Evolutionary conservation across 2,113 vertebrate species (phyloP).

Genomic region (Lepidothrix coronata): DNA sequence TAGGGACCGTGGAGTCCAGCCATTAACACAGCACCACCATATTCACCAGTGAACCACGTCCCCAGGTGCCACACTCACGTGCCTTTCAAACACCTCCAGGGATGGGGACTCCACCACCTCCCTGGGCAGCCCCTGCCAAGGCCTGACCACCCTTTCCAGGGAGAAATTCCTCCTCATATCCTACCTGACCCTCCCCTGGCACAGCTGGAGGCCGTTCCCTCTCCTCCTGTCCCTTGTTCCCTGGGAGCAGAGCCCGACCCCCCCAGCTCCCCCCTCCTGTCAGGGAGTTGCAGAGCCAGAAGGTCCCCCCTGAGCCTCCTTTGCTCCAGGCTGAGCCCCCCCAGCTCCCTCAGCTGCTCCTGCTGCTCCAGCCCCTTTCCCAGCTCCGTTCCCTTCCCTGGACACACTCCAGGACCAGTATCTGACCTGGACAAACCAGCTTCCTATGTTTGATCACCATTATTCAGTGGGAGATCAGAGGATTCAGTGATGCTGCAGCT

Average conservation of each 20-base stretch:
- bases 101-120: neutral
- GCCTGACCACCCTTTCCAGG: fast-evolving
- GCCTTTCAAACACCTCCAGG: neutral
- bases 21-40: neutral
- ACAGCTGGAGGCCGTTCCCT: neutral
- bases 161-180: fast-evolving
- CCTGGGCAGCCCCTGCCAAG: fast-evolving
- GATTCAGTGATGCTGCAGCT: neutral
- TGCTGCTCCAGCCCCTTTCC: neutral
- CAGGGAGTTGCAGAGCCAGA: neutral
- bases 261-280: neutral
- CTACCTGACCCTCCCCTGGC: neutral
- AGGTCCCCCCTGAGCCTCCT: neutral
- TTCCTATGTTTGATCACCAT: neutral
- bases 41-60: neutral
- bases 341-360: neutral
- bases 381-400: neutral
- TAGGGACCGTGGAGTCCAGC: neutral
- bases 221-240: neutral
- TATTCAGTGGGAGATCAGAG: neutral
- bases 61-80: neutral
- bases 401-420: neutral
- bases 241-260: neutral
- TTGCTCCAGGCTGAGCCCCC: neutral
- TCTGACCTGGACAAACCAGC: neutral